phyloP scores from a whole-genome alignment of 2,113 vertebrate species.

The Epinephelus lanceolatus region DNA sequence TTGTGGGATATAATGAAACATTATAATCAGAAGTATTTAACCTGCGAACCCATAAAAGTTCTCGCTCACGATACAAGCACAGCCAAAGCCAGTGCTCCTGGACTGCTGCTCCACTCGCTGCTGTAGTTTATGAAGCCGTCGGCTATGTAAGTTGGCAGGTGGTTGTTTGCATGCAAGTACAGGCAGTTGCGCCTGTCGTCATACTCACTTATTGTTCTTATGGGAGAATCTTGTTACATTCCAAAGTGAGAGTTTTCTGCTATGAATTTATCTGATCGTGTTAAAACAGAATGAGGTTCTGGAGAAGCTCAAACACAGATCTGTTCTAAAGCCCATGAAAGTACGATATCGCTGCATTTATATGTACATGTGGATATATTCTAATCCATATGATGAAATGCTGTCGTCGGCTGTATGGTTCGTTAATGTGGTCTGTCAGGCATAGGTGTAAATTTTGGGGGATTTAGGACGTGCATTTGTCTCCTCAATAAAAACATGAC shows the following conservation, averaged over 20 bases:
- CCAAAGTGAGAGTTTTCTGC: neutral
- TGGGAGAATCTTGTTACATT: neutral
- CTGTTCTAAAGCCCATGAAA: too few relatives aligned
- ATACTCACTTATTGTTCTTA: neutral
- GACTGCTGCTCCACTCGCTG: neutral
- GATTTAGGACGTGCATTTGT: too few relatives aligned
- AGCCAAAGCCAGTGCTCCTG: neutral
- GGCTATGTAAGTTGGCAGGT: neutral
- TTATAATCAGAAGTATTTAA: neutral
- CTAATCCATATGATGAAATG: neutral
- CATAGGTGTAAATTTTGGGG: too few relatives aligned
- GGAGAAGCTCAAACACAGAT: neutral
- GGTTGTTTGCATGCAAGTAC: slow-evolving; percentile 5
- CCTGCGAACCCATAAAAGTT: neutral
- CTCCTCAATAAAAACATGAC: too few relatives aligned
- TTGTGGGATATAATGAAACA: neutral
- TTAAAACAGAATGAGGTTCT: neutral
- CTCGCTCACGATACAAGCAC: neutral
- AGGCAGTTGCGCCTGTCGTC: neutral
- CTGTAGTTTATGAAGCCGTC: neutral
- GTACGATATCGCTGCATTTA: neutral
- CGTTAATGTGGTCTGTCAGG: neutral
- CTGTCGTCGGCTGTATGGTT: neutral
- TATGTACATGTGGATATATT: too few relatives aligned
- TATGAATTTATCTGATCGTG: neutral